Evolutionary conservation across 2,797 vertebrate genomes (phyloP), one percentile per base, ranked within the genome.

Genomic region (Rhinogobio ventralis): DNA sequence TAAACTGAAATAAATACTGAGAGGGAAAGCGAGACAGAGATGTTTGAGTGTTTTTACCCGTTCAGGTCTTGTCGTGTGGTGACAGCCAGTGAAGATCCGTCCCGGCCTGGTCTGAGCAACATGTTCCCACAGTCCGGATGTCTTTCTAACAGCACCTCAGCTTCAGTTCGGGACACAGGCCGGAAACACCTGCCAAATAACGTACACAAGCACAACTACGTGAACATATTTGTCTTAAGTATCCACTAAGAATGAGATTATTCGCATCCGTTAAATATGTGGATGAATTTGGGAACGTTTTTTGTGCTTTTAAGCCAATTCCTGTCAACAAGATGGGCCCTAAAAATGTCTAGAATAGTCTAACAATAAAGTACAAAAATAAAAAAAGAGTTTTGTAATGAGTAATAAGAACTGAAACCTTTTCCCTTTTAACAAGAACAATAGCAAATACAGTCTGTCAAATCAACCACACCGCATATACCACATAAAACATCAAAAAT

Each of bases 51-150:
- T 15, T 60, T 28, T 91, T 94, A 97, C 97, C 96, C 94, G 0
- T 95, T 93, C 51, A 95, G 91, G 79, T 93, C 93, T 91, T 97
- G 97, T 9, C 96, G 92, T 0, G 95, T 97, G 0, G 96, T 96
- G 88, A 97, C 93, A 0, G 97, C 96, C 62, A 97, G 69, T 0
- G 94, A 95, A 19, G 88, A 92, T 19, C 95, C 93, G 0, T 96
- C 95, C 25, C 96, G 92, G 10, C 96, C 95, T 0, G 97, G 97
- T 25, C 95, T 94, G 67, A 97, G 93, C 86, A 97, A 84, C 91
- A 97, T 93, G 92, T 96, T 97, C 33, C 97, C 97, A 30, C 94
- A 93, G 66, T 95, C 96, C 0, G 92, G 94, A 51, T 96, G 94
- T 89, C 91, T 93, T 90, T 97, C 96, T 83, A 97, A 90, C 19